Percentiles rank a stretch among this genome's conserved stretches.
phyloP scores from a whole-genome alignment of 2,797 vertebrate species.

The Tapirus indicus region DNA sequence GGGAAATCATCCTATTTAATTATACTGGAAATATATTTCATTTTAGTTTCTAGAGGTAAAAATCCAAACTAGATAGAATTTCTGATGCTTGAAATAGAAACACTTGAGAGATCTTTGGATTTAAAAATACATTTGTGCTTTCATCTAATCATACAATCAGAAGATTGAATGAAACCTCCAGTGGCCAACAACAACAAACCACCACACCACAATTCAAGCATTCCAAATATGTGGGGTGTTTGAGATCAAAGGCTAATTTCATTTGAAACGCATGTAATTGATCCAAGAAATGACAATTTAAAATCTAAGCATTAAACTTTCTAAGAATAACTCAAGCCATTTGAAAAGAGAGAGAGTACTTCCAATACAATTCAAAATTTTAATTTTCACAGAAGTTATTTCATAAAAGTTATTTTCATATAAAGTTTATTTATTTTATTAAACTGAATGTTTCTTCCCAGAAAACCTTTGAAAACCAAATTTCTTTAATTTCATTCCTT shows the following conservation, averaged over 20 bases:
- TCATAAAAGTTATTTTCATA: conserved; percentile 46
- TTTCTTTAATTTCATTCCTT: conserved; percentile 14
- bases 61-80: conserved; percentile 69
- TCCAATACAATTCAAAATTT: conserved; percentile 10
- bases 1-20: conserved; percentile 54
- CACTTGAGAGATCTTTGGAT: conserved; percentile 41
- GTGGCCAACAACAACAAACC: conserved; percentile 64
- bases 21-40: conserved; percentile 62
- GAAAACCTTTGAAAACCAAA: conserved; percentile 25
- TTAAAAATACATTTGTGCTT: conserved; percentile 75
- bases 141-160: conserved; percentile 70
- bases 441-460: conserved; percentile 29
- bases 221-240: conserved; percentile 47
- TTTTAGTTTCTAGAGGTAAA: conserved; percentile 77
- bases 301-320: conserved; percentile 56
- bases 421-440: conserved; percentile 31
- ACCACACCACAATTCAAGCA: background rate
- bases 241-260: conserved; percentile 71
- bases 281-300: conserved; percentile 61
- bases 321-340: conserved; percentile 46
- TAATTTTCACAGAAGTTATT: conserved; percentile 34
- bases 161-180: conserved; percentile 65
- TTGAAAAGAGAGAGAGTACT: conserved; percentile 27
- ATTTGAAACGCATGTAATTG: conserved; percentile 52
- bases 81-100: conserved; percentile 73